phyloP scores from a whole-genome alignment of 2,888 invertebrate genomes.

The Altica lythri region DNA sequence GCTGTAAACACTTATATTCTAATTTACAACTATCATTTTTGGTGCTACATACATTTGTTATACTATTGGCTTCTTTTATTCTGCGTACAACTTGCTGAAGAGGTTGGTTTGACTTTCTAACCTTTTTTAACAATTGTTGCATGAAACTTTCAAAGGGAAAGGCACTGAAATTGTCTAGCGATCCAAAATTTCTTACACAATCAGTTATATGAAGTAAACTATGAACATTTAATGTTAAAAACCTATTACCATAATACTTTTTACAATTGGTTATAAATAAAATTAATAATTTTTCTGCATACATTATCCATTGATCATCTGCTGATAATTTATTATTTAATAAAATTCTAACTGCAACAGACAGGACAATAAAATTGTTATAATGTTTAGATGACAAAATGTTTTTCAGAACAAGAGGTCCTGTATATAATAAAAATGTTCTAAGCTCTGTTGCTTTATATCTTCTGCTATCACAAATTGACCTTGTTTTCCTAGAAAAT shows the following conservation, averaged over 20 bases:
- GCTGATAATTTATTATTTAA: slow-evolving; percentile 3
- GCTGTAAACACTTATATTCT: too few species aligned
- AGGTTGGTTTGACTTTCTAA: slow-evolving; percentile 8
- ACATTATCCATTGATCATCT: not conserved
- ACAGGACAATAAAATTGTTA: slow-evolving; percentile 18
- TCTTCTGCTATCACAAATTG: slow-evolving; percentile 19
- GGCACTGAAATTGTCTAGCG: slow-evolving; percentile 25
- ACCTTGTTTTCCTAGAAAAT: slow-evolving; percentile 19
- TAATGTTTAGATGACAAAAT: slow-evolving; percentile 9
- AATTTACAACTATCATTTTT: too few species aligned
- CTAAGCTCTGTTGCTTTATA: slow-evolving; percentile 27
- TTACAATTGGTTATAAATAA: slow-evolving; percentile 1
- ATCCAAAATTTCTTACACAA: slow-evolving; percentile 25
- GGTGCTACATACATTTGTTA: too few species aligned
- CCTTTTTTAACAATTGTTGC: slow-evolving; percentile 13
- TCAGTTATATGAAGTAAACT: slow-evolving; percentile 22
- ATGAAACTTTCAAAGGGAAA: slow-evolving; percentile 27
- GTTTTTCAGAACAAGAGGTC: slow-evolving; percentile 17
- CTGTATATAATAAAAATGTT: slow-evolving; percentile 17
- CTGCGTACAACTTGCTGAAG: slow-evolving; percentile 13
- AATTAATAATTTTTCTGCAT: not conserved
- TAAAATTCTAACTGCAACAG: slow-evolving; percentile 15
- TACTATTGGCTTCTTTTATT: too few species aligned
- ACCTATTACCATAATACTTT: slow-evolving; percentile 22
- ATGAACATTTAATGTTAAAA: slow-evolving; percentile 26